Evolutionary conservation across 2,888 invertebrate species (phyloP), one percentile per base, ranked within the genome.

Genomic region (Tetrapedia diversipes): DNA sequence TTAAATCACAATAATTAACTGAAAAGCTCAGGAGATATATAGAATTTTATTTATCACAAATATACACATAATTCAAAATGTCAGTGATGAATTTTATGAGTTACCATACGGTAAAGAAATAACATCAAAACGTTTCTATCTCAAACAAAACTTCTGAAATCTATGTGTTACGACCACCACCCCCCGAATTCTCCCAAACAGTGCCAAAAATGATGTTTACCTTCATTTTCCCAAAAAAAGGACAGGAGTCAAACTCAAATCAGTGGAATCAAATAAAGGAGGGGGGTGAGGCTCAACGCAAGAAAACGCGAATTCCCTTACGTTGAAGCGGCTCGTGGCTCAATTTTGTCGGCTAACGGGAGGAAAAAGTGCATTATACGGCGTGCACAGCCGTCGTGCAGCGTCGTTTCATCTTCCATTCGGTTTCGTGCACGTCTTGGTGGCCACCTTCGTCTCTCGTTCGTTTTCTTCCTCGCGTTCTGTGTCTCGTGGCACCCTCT

Each of bases 301-400:
- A 77, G 68, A 47, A 54, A 77, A 57, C 47, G 57, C 43, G 56
- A 71, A 56, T 34, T 63, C 16, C 29, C n/a, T n/a, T 19, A 34
- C 57, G 41, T 19, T 11, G 45, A 49, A 41, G 49, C 24, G 22
- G 54, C 70, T 65, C 77, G 72, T 77, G 77, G 77, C 78, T 86
- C 73, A 77, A 85, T 83, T 77, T 77, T 54, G 63, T 64, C 51
- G 70, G 10, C 22, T 22, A 27, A 43, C 69, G 57, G 29, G 60
- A n/a, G 37, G 80, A 79, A 79, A 81, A 76, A 74, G 77, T 78
- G 66, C 72, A 77, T 80, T 81, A 85, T 77, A 77, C 72, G 74
- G 39, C 66, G 76, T n/a, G 57, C 63, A 75, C 67, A 57, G 73
- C 69, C 68, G 73, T 66, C 77, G 61, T 61, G 60, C 69, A 69